Base-by-base conservation (phyloP, 2,797 vertebrate genomes). In the Pterois miles region DNA sequence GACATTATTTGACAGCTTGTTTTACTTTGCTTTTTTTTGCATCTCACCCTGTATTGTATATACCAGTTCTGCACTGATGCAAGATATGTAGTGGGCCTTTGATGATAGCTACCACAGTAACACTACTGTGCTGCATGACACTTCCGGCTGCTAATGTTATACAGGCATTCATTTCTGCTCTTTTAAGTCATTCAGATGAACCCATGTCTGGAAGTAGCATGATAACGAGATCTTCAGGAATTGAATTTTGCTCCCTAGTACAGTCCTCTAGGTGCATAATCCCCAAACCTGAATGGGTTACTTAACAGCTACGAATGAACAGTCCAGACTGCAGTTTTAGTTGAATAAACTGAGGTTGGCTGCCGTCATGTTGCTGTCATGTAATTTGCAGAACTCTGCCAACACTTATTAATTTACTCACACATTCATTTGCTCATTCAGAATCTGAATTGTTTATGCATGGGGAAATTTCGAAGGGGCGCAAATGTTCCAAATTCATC, bases 111-210 rank as follows among this genome's bases (percentile, higher is more conserved):
- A 8, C 52, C 56, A 67, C 36, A 72, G 40, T 79, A 38, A 58
- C 57, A 25, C 43, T 38, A 4, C 60, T 66, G 65, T 68, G 25
- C 56, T 71, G 22, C 34, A 22, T n/a, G 46, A 69, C 10, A 76
- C 76, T 65, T 52, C 29, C 59, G 71, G 27, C 50, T 58, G 43
- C 65, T 68, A 71, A 74, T 63, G 68, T 67, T 63, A 58, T 33
- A 46, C 64, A 76, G 59, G 31, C 74, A 82, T 76, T 50, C 36
- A 34, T 82, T 71, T 70, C 60, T 56, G 40, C 27, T 83, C 54
- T 76, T 60, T 77, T 40, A 72, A 80, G 75, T 85, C 62, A 63
- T 76, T 83, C 33, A 73, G 76, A 78, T 74, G 58, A 86, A 88
- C 65, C 63, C n/a, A 50, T 7, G 4, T 67, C 89, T 89, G 86